phyloP scores from a whole-genome alignment of 2,797 vertebrate species.

The Luscinia luscinia region DNA sequence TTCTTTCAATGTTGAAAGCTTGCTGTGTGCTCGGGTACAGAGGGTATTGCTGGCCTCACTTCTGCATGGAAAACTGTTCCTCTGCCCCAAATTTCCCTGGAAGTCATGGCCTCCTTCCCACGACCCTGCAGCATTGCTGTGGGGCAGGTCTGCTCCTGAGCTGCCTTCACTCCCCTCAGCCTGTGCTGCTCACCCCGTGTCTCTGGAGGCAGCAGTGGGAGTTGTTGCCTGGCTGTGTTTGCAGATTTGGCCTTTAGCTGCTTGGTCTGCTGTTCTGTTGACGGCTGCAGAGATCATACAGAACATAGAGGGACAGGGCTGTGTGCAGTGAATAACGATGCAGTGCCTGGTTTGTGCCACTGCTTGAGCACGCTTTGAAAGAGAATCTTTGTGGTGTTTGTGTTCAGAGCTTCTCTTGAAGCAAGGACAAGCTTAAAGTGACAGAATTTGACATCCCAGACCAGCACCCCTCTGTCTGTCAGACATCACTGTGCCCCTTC shows the following conservation, averaged over 20 bases:
- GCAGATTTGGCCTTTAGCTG: conserved; percentile 46
- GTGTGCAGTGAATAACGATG: conserved; percentile 12
- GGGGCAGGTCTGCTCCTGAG: not conserved
- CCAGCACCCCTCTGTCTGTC: not conserved
- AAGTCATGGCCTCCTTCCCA: not conserved
- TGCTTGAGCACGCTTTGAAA: not conserved
- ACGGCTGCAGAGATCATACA: not conserved
- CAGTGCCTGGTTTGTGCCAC: not conserved
- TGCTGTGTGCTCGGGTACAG: fast-evolving
- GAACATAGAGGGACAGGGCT: not conserved
- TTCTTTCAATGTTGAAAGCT: not conserved
- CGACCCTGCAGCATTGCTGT: not conserved
- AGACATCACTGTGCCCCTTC: not conserved
- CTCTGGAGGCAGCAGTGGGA: not conserved
- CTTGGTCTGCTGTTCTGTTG: not conserved
- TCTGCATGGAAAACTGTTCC: not conserved
- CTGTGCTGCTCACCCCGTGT: fast-evolving
- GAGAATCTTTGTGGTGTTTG: not conserved
- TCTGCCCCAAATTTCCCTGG: not conserved
- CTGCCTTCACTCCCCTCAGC: not conserved
- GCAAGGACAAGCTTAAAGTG: not conserved
- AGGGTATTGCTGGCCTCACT: not conserved
- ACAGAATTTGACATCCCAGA: not conserved
- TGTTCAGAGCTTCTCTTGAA: not conserved
- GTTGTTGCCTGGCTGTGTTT: not conserved